phyloP scores from a whole-genome alignment of 1,140 invertebrate genomes.

The Apis florea region DNA sequence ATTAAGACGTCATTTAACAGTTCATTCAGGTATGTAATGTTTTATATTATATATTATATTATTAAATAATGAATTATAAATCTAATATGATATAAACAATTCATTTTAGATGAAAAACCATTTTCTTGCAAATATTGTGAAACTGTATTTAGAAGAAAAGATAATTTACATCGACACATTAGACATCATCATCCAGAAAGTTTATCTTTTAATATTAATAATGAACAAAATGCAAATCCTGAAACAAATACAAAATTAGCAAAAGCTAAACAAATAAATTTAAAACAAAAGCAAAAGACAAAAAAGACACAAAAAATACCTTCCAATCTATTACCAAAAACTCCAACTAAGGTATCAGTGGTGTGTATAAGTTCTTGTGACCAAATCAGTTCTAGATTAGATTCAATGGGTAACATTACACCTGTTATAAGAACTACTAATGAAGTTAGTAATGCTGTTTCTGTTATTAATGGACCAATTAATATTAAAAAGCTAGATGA shows the following conservation, averaged over 20 bases:
- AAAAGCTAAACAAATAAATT: slow-evolving; percentile 52
- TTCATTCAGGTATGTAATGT: slow-evolving; percentile 72
- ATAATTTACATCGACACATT: slow-evolving; percentile 79
- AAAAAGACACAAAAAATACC: slow-evolving; percentile 52
- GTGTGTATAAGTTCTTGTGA: slow-evolving; percentile 61
- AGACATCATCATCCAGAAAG: slow-evolving; percentile 78
- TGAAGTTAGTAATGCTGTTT: slow-evolving; percentile 76
- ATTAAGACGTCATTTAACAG: slow-evolving; percentile 72
- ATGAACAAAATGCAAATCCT: neutral
- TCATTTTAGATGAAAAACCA: slow-evolving; percentile 76
- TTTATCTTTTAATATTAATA: neutral
- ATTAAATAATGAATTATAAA: too few species aligned
- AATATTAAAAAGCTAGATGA: slow-evolving; percentile 62
- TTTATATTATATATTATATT: neutral
- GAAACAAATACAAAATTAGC: slow-evolving; percentile 33
- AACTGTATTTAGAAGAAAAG: slow-evolving; percentile 78
- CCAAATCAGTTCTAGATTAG: slow-evolving; percentile 71
- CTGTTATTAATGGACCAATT: slow-evolving; percentile 76
- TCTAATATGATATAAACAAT: neutral
- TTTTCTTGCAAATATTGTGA: slow-evolving; percentile 78
- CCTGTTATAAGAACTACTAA: slow-evolving; percentile 73
- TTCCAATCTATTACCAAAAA: slow-evolving; percentile 29
- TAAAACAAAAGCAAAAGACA: slow-evolving; percentile 44
- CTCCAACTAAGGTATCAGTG: slow-evolving; percentile 49
- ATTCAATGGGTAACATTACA: slow-evolving; percentile 74